phyloP scores from a whole-genome alignment of 2,797 vertebrate species.

The Hemitrygon akajei region DNA sequence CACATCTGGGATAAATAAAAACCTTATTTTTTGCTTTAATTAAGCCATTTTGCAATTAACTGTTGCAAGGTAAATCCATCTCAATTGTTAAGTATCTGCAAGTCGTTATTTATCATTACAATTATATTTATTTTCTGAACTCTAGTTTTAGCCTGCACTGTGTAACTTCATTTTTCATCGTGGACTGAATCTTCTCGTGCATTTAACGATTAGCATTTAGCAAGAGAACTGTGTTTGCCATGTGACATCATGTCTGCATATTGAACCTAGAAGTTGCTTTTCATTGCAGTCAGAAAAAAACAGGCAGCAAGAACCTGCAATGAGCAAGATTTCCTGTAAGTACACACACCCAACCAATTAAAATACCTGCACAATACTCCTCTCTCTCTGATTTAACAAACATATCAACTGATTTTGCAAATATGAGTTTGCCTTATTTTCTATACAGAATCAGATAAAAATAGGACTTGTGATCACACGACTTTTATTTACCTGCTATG shows the following conservation, averaged over 20 bases:
- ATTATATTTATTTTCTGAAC: background rate
- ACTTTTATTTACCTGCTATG: background rate
- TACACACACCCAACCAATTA: background rate
- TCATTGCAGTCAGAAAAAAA: background rate
- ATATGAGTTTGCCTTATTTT: background rate
- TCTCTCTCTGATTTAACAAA: background rate
- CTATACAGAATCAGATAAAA: background rate
- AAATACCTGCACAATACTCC: background rate
- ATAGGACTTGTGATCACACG: background rate
- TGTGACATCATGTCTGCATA: background rate
- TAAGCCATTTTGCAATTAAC: background rate
- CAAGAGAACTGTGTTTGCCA: background rate
- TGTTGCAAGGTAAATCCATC: background rate
- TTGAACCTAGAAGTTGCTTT: background rate
- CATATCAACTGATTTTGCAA: background rate
- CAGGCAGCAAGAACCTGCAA: background rate
- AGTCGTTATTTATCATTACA: background rate
- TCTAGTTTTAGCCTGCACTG: background rate
- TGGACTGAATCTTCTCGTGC: background rate
- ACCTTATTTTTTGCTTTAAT: background rate
- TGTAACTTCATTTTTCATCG: background rate
- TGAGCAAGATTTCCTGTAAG: background rate
- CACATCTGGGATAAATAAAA: background rate
- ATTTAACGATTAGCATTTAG: constrained; percentile 7
- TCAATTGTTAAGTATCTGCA: background rate